These are phyloP conservation scores for Melozone crissalis DNA, from an alignment of 2,113 vertebrate species.

Conservation along the genomic window DNA sequence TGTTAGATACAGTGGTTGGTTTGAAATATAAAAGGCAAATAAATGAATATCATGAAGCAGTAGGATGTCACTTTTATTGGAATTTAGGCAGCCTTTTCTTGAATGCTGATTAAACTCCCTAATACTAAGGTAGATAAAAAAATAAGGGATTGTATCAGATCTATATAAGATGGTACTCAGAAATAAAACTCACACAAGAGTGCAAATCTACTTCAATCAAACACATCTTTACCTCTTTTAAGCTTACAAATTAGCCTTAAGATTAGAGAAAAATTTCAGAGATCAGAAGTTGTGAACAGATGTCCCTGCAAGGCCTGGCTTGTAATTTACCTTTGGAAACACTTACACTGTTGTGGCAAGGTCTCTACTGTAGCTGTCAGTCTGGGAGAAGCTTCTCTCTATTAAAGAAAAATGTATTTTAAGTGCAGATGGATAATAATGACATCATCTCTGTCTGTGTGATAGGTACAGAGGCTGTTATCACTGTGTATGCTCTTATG, in stretches of 20 bases:
- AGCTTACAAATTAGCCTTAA: background rate
- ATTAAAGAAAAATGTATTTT: background rate
- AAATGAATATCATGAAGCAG: background rate
- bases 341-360: background rate
- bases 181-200: background rate
- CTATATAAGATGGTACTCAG: background rate
- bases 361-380: background rate
- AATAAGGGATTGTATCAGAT: background rate
- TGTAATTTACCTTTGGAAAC: background rate
- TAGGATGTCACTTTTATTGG: background rate
- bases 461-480: background rate
- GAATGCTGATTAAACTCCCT: background rate
- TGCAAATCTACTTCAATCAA: background rate
- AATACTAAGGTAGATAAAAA: background rate
- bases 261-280: background rate
- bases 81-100: background rate
- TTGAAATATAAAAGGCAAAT: background rate
- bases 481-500: background rate
- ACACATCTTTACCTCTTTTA: background rate
- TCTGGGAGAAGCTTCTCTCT: background rate
- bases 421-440: background rate
- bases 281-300: background rate
- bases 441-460: background rate
- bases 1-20: background rate
- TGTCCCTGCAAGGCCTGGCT: background rate